Percentiles rank a stretch among this genome's conserved stretches.
phyloP scores from a whole-genome alignment of 2,797 vertebrate species.

The Steatocranus sp. region DNA sequence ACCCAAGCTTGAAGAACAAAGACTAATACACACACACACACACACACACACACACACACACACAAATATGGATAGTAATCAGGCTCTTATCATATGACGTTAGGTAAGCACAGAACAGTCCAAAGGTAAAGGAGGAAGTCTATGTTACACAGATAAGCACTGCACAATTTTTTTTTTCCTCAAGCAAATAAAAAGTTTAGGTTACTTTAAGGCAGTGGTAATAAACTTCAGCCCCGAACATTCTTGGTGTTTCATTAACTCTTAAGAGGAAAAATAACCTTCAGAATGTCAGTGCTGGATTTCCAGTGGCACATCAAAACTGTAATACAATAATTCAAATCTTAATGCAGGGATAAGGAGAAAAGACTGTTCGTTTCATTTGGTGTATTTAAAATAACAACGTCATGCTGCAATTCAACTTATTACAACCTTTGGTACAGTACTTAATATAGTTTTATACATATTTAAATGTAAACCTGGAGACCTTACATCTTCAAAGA shows the following conservation, averaged over 20 bases:
- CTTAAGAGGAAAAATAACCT: background rate
- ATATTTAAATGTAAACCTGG: background rate
- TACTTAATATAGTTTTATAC: background rate
- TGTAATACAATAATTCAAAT: accelerated
- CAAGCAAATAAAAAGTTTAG: background rate
- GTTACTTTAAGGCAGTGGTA: background rate
- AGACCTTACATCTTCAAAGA: background rate
- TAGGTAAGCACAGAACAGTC: background rate
- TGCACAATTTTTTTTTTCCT: background rate
- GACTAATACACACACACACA: background rate
- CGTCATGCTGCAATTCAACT: background rate
- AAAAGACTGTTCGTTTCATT: background rate
- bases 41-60: background rate
- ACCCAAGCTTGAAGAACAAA: background rate
- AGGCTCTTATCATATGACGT: background rate
- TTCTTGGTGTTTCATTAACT: background rate
- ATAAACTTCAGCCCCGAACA: background rate
- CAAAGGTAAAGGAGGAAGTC: background rate
- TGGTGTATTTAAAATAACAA: background rate
- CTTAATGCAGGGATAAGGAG: background rate
- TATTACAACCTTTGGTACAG: background rate
- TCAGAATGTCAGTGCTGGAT: background rate
- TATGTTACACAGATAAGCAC: background rate
- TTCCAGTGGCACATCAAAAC: background rate
- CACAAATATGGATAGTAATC: background rate